Percentiles rank a stretch among this genome's conserved stretches.
Conservation (phyloP, 2,113 vertebrate species). For the Falco punctatus region DNA sequence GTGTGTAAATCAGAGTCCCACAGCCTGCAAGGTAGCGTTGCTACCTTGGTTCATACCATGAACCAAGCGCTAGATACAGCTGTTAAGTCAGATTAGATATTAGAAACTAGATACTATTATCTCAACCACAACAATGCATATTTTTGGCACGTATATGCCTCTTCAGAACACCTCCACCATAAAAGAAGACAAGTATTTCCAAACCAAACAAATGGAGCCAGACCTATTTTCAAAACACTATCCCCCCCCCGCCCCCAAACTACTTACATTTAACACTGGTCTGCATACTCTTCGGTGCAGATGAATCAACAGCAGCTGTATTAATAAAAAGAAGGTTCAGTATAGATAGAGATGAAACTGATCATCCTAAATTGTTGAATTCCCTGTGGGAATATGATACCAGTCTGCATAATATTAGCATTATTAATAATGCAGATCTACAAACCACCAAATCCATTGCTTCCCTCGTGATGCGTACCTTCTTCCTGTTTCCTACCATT, state of each 20-base stretch:
- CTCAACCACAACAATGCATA: not conserved
- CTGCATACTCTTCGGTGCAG: slow-evolving; percentile 57
- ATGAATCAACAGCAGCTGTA: slow-evolving; percentile 73
- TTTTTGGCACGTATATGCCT: not conserved
- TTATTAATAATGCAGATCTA: not conserved
- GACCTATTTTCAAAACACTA: slow-evolving; percentile 36
- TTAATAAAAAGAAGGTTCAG: slow-evolving; percentile 56
- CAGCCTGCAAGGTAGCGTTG: not conserved
- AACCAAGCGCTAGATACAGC: not conserved
- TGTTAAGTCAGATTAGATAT: not conserved
- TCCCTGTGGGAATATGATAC: not conserved
- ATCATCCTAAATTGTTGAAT: not conserved
- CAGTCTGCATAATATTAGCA: not conserved
- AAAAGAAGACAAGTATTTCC: slow-evolving; percentile 60
- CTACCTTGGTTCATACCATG: too few species aligned
- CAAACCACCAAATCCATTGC: not conserved
- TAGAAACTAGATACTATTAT: not conserved
- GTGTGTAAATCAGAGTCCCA: not conserved
- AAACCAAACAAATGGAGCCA: slow-evolving; percentile 57
- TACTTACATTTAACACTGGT: slow-evolving; percentile 70
- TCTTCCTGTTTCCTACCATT: not conserved
- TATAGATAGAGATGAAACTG: not conserved
- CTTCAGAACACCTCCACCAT: not conserved
- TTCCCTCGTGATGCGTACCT: not conserved
- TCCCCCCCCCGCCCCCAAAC: not conserved